These are phyloP conservation scores for Poecilia latipinna DNA, from an alignment of 2,113 vertebrate genomes.

Conservation along the genomic window DNA sequence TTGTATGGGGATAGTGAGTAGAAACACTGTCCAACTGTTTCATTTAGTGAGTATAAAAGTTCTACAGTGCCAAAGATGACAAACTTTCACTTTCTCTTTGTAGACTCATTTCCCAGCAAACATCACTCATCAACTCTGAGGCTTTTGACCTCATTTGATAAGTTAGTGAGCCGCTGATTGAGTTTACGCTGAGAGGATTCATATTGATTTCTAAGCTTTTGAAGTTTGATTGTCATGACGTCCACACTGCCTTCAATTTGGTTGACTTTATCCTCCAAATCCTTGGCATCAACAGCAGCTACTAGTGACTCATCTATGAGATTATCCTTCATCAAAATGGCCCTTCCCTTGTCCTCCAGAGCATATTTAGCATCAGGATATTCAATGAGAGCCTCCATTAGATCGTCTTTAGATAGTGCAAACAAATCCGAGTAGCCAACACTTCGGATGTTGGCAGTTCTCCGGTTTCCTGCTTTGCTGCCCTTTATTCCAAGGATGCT, in stretches of 20 bases:
- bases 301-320: conserved; percentile 67
- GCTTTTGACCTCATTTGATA: conserved; percentile 82
- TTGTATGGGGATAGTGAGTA: not conserved
- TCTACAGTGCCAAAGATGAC: not conserved
- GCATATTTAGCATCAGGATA: conserved; percentile 71
- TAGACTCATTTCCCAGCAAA: not conserved
- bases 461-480: conserved; percentile 76
- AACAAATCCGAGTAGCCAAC: conserved; percentile 78
- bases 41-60: not conserved
- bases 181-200: conserved; percentile 83
- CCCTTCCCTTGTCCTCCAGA: conserved; percentile 69
- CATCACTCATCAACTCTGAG: conserved; percentile 61
- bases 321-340: conserved; percentile 77
- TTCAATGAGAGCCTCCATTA: conserved; percentile 72
- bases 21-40: conserved; percentile 1
- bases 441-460: conserved; percentile 76
- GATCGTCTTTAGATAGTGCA: conserved; percentile 74
- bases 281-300: conserved; percentile 79
- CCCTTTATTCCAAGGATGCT: conserved; percentile 77
- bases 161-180: conserved; percentile 87
- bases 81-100: not conserved
- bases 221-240: conserved; percentile 83
- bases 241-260: conserved; percentile 83
- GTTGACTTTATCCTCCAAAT: conserved; percentile 87
- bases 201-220: conserved; percentile 82